Percentiles rank a stretch among this genome's conserved stretches.
Evolutionary conservation across 2,113 vertebrate species (phyloP).

Genomic region (Dasypus novemcinctus): DNA sequence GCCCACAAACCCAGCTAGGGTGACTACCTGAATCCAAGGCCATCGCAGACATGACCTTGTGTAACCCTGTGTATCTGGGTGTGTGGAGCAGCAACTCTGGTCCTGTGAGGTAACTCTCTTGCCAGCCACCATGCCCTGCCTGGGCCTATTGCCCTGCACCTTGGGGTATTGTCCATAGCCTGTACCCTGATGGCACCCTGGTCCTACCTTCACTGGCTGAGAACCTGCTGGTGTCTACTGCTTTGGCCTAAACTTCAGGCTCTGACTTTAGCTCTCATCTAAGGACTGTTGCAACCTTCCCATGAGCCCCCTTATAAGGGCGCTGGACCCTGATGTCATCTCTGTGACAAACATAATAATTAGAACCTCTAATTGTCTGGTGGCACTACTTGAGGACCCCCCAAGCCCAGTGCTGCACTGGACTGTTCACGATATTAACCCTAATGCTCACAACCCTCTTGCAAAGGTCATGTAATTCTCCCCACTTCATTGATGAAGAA

Average conservation of each 20-base stretch:
- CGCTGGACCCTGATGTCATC: neutral
- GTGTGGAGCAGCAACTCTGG: neutral
- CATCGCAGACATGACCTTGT: neutral
- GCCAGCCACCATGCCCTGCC: neutral
- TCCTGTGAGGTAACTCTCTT: neutral
- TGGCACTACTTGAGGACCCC: neutral
- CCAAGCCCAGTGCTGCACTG: neutral
- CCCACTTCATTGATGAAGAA: neutral
- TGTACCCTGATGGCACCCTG: neutral
- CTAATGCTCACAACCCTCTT: neutral
- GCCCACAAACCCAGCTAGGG: neutral
- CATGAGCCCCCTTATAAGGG: neutral
- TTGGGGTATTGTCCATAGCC: neutral
- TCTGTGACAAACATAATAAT: neutral
- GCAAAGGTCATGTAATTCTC: neutral
- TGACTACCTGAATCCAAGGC: neutral
- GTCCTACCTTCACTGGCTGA: neutral
- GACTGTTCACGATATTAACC: neutral
- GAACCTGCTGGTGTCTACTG: neutral
- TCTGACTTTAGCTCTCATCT: neutral
- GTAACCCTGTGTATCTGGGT: too few relatives aligned
- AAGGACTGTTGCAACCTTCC: neutral
- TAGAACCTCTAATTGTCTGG: neutral
- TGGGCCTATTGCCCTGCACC: neutral
- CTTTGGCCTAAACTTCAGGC: neutral